Base-by-base conservation (phyloP, 2,797 vertebrate genomes). In the Sitta carolinensis region DNA sequence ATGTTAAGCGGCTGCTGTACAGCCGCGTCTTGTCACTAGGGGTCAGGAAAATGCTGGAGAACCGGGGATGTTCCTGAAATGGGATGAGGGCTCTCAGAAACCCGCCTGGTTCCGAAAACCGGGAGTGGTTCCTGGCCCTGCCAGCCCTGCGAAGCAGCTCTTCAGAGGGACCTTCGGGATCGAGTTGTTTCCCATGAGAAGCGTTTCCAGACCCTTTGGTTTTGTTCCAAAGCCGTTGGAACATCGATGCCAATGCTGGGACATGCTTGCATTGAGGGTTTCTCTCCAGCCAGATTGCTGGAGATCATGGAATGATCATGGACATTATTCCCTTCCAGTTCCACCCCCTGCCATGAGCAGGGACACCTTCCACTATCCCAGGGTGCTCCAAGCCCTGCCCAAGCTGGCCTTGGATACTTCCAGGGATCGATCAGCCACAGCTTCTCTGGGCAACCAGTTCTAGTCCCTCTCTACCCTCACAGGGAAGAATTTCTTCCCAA, bases 1-100 rank as follows among this genome's bases (percentile, higher is more conserved):
- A 3, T 27, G 32, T 50, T 7, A 20, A 90, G 73, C 2, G 1
- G 27, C 34, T 52, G 84, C 62, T 95, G 95, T 74, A 87, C 48
- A 50, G 57, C 57, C 66, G 1, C 1, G 0, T 87, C 62, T 79
- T 64, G 91, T 95, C 97, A 95, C 96, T 95, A 97, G 97, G 69
- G 94, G 97, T 97, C 97, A 97, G 93, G 90, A 54, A 91, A 93
- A 91, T 4, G 77, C 95, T 94, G 89, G 52, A 48, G 68, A 95
- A 92, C 0, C 2, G 23, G n/a, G 75, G n/a, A 52, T 51, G 32
- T 38, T 51, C 47, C 14, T 19, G 51, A 34, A 61, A 69, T 9
- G 0, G 0, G 11, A 6, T 5, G 66, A 36, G 42, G 17, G 57
- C 32, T 59, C 23, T 47, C 22, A 5, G n/a, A 36, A 72, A 43